These are phyloP conservation scores for Larimichthys polyactis DNA, from an alignment of 2,113 vertebrate genomes.

Conservation along the genomic window DNA sequence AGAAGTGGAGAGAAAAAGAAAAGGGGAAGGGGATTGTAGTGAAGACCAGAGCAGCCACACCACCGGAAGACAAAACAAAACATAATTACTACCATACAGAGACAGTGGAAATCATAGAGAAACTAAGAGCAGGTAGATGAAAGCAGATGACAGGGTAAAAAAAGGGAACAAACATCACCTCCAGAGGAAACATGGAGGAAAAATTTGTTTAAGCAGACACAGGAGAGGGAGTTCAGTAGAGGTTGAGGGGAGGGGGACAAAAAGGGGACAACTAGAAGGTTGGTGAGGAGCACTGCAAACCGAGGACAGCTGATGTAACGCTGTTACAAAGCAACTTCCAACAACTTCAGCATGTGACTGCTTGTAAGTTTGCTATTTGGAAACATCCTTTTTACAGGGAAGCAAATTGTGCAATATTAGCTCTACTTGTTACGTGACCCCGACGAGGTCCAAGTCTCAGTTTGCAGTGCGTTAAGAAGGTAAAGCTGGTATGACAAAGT, in stretches of 20 bases:
- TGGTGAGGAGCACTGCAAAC: constrained; percentile 79
- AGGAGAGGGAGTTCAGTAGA: constrained; percentile 69
- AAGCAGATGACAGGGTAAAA: constrained; percentile 65
- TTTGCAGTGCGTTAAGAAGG: constrained; percentile 74
- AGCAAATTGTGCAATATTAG: constrained; percentile 21
- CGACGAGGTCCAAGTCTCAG: constrained; percentile 45
- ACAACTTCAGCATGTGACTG: constrained; percentile 45
- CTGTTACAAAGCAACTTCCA: constrained; percentile 41
- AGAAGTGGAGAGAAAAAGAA: constrained; percentile 3
- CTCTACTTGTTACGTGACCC: neutral
- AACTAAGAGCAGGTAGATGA: constrained; percentile 70
- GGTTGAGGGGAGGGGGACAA: constrained; percentile 53
- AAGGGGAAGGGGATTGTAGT: constrained; percentile 63
- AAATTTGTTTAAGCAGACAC: constrained; percentile 79
- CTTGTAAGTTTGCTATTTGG: constrained; percentile 47
- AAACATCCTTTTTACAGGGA: constrained; percentile 34
- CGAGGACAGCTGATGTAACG: constrained; percentile 53
- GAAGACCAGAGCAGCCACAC: constrained; percentile 81
- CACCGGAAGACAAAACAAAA: constrained; percentile 81
- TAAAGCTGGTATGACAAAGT: constrained; percentile 63
- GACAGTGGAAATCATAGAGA: constrained; percentile 54
- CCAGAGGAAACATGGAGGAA: constrained; percentile 74
- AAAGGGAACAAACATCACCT: constrained; percentile 76
- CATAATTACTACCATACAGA: constrained; percentile 68
- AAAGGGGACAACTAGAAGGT: constrained; percentile 68